Conservation (phyloP, 2,888 invertebrate species). For the Pocota personata region DNA sequence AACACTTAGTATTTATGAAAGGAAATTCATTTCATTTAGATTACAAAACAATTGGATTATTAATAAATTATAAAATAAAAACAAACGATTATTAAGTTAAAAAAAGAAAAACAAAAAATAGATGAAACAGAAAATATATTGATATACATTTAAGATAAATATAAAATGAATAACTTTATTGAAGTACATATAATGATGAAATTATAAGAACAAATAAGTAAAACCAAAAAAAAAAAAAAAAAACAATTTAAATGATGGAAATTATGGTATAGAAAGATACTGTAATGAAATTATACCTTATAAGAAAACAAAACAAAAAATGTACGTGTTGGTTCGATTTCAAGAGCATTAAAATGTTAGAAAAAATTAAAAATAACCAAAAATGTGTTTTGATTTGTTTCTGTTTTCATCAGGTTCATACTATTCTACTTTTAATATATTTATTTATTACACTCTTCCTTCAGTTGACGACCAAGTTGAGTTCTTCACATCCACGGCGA, state of each 20-base stretch:
- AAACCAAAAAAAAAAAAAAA: slow-evolving; percentile 55
- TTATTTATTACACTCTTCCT: no score
- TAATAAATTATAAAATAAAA: slow-evolving; percentile 44
- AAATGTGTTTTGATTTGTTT: slow-evolving; percentile 36
- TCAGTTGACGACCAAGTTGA: no score
- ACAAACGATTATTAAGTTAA: slow-evolving; percentile 67
- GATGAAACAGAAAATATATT: slow-evolving; percentile 68
- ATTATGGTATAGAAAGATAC: slow-evolving; percentile 76
- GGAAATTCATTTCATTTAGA: slow-evolving; percentile 67
- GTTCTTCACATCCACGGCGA: no score
- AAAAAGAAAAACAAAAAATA: slow-evolving; percentile 57
- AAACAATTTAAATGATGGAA: slow-evolving; percentile 72
- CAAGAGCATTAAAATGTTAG: slow-evolving; percentile 79
- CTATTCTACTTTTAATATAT: no score
- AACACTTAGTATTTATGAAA: slow-evolving; percentile 67
- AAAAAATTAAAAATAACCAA: slow-evolving; percentile 71
- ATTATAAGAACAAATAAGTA: slow-evolving; percentile 63
- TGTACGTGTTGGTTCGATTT: slow-evolving; percentile 79
- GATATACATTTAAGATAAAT: slow-evolving; percentile 70
- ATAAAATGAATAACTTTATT: slow-evolving; percentile 70
- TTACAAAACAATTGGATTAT: slow-evolving; percentile 67
- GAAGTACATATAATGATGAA: slow-evolving; percentile 72
- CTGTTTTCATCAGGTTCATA: not conserved
- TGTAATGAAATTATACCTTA: slow-evolving; percentile 76
- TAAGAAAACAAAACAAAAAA: slow-evolving; percentile 75